Conservation (phyloP, 2,888 invertebrate genomes). For the Suillia variegata region DNA sequence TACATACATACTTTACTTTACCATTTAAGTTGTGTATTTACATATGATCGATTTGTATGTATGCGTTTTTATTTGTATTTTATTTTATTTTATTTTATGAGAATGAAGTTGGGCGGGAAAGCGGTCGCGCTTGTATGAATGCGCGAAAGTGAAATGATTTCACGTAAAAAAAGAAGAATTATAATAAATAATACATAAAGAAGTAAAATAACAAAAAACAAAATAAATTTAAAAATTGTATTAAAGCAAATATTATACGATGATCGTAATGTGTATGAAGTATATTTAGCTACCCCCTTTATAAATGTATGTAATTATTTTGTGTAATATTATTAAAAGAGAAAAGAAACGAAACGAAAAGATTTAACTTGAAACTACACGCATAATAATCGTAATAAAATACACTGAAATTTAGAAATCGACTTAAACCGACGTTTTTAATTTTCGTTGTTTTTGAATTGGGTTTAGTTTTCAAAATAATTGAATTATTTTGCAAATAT, state of each 20-base stretch:
- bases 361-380: constrained; percentile 34
- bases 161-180: not conserved
- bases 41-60: not conserved
- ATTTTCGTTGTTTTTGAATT: too few relatives aligned
- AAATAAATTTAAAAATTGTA: constrained; percentile 10
- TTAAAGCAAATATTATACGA: constrained; percentile 13
- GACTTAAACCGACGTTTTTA: not conserved
- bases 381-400: constrained; percentile 1
- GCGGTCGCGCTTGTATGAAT: not conserved
- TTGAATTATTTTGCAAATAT: too few relatives aligned
- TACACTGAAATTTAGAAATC: constrained; percentile 5
- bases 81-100: not conserved
- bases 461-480: too few relatives aligned
- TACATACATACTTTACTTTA: not conserved
- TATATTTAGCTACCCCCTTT: constrained; percentile 15
- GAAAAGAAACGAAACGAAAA: constrained; percentile 18
- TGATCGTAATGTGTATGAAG: not conserved
- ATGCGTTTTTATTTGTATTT: not conserved
- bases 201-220: constrained; percentile 8
- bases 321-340: constrained; percentile 25
- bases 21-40: not conserved
- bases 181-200: too few relatives aligned
- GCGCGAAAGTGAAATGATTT: not conserved
- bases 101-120: too few relatives aligned
- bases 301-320: constrained; percentile 28